phyloP scores from a whole-genome alignment of 2,888 invertebrate genomes.

The Horisme vitalbata region DNA sequence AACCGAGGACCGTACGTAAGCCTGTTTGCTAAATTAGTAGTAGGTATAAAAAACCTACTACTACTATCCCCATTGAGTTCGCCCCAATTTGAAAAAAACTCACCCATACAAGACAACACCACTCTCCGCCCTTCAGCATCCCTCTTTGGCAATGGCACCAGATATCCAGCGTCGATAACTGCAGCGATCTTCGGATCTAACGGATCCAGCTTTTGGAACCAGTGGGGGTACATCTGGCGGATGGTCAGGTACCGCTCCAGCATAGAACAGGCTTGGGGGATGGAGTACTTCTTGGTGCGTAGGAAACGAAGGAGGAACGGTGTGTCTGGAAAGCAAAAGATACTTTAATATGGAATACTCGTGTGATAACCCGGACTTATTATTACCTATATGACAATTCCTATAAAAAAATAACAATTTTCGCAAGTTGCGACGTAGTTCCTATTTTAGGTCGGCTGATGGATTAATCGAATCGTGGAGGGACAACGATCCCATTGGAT shows the following conservation, averaged over 20 bases:
- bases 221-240: constrained; percentile 91
- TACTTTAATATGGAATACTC: no score
- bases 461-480: no score
- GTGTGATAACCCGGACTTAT: no score
- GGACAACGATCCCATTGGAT: no score
- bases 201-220: constrained; percentile 92
- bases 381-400: no score
- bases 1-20: no score
- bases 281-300: constrained; percentile 93
- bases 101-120: constrained; percentile 90
- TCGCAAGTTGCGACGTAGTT: no score
- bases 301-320: constrained; percentile 92
- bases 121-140: constrained; percentile 90
- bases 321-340: constrained; percentile 79
- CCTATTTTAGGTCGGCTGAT: no score
- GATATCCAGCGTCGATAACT: constrained; percentile 91
- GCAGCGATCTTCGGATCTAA: constrained; percentile 90
- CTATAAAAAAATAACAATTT: no score
- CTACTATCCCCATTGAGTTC: no score
- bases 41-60: no score
- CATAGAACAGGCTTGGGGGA: constrained; percentile 93
- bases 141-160: constrained; percentile 88
- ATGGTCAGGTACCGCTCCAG: constrained; percentile 93
- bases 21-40: no score
- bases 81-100: constrained; percentile 38